phyloP scores from a whole-genome alignment of 37 sponge, comb jelly and placozoan species.

The Spongilla lacustris region DNA sequence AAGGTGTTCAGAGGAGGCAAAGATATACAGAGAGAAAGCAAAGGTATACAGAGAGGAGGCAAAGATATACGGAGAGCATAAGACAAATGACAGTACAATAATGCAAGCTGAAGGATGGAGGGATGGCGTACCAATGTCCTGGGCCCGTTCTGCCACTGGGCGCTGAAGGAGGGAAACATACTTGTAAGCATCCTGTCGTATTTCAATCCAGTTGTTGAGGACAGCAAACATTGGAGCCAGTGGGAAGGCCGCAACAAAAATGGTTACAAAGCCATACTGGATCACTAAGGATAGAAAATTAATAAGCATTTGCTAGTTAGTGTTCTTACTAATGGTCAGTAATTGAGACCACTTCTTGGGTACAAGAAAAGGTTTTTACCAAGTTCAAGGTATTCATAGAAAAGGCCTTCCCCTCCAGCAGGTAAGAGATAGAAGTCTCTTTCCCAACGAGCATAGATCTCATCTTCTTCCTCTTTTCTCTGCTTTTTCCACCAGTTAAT shows the following conservation, averaged over 20 bases:
- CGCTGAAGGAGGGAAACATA: slow-evolving; percentile 46
- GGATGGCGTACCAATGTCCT: slow-evolving; percentile 76
- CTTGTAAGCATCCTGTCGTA: slow-evolving; percentile 88
- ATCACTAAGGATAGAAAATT: too few species aligned
- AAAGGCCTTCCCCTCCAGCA: slow-evolving; percentile 77
- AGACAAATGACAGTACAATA: too few species aligned
- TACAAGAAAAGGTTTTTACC: slow-evolving; percentile 53
- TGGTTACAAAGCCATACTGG: slow-evolving; percentile 81
- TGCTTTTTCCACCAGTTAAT: slow-evolving; percentile 62
- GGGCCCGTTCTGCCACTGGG: slow-evolving; percentile 76
- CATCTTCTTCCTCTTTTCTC: slow-evolving; percentile 22
- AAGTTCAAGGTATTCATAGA: slow-evolving; percentile 96
- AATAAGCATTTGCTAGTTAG: too few species aligned
- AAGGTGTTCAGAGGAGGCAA: too few species aligned
- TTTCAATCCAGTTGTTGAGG: slow-evolving; percentile 83
- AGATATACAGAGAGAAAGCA: too few species aligned
- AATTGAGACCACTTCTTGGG: too few species aligned
- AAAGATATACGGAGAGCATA: too few species aligned
- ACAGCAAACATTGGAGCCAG: slow-evolving; percentile 88
- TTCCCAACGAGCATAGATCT: slow-evolving; percentile 72
- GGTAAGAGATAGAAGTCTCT: slow-evolving; percentile 89
- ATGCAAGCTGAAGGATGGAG: too few species aligned
- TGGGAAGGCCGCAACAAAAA: slow-evolving; percentile 90
- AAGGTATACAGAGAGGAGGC: too few species aligned
- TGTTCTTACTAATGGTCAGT: too few species aligned